A percentile compares a stretch with the other conserved stretches of the same genome.
Conservation (phyloP, 2,797 vertebrate genomes). For the Siniperca scherzeri region DNA sequence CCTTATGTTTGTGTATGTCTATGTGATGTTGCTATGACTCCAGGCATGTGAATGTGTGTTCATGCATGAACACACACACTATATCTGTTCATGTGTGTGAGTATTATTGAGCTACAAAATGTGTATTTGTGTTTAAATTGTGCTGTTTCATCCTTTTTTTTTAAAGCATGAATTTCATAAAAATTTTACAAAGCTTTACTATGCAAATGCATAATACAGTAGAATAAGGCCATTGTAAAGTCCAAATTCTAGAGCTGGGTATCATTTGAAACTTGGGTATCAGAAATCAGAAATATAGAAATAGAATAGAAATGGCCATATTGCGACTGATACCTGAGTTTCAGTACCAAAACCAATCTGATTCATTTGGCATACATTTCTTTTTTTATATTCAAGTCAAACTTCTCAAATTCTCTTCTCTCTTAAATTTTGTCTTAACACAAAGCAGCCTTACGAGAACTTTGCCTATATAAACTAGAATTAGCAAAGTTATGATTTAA, state of each 20-base stretch:
- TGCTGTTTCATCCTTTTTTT: not conserved
- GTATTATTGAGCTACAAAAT: not conserved
- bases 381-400: not conserved
- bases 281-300: too few species aligned
- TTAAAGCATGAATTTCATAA: not conserved
- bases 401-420: not conserved
- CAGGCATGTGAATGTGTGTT: slow-evolving; percentile 20
- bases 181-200: not conserved
- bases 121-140: not conserved
- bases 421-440: not conserved
- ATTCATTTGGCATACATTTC: not conserved
- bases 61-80: slow-evolving; percentile 29
- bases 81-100: slow-evolving; percentile 11
- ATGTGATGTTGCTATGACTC: slow-evolving; percentile 25
- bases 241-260: not conserved
- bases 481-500: too few species aligned
- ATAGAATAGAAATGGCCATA: too few species aligned
- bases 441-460: not conserved
- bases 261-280: too few species aligned
- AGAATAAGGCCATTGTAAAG: not conserved
- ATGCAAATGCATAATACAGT: not conserved
- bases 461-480: too few species aligned
- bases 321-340: not conserved
- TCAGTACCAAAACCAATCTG: not conserved
- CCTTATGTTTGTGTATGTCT: slow-evolving; percentile 28